phyloP scores from a whole-genome alignment of 1,140 invertebrate genomes.

The Formica exsecta region DNA sequence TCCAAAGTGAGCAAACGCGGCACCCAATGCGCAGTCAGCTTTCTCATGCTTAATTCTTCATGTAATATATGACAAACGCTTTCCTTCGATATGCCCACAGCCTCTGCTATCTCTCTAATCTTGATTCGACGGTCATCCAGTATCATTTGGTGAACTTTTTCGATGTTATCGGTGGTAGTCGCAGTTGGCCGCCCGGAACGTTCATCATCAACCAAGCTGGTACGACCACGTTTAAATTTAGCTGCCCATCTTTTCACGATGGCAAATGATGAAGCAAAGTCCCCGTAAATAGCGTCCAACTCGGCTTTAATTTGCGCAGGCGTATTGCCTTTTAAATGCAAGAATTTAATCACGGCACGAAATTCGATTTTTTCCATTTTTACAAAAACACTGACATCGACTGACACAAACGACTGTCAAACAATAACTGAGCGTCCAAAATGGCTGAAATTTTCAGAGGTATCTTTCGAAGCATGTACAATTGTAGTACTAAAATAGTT shows the following conservation, averaged over 20 bases:
- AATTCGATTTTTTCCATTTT: too few species aligned
- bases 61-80: not conserved
- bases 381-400: too few species aligned
- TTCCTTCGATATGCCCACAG: not conserved
- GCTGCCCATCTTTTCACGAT: slow-evolving; percentile 76
- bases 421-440: too few species aligned
- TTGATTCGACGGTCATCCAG: slow-evolving; percentile 68
- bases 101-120: slow-evolving; percentile 31
- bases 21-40: not conserved
- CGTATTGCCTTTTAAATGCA: too few species aligned
- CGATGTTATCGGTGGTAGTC: slow-evolving; percentile 76
- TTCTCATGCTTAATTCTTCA: not conserved
- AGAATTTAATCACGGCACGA: too few species aligned
- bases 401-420: too few species aligned
- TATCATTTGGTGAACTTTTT: slow-evolving; percentile 73
- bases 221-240: slow-evolving; percentile 80
- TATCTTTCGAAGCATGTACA: too few species aligned
- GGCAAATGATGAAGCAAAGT: slow-evolving; percentile 65
- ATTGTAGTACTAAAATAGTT: too few species aligned
- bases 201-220: slow-evolving; percentile 70
- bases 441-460: too few species aligned
- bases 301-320: too few species aligned
- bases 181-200: slow-evolving; percentile 73
- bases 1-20: not conserved
- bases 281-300: not conserved